These are phyloP conservation scores for Myanophis thanlyinensis DNA, from an alignment of 2,113 vertebrate species.

Conservation along the genomic window DNA sequence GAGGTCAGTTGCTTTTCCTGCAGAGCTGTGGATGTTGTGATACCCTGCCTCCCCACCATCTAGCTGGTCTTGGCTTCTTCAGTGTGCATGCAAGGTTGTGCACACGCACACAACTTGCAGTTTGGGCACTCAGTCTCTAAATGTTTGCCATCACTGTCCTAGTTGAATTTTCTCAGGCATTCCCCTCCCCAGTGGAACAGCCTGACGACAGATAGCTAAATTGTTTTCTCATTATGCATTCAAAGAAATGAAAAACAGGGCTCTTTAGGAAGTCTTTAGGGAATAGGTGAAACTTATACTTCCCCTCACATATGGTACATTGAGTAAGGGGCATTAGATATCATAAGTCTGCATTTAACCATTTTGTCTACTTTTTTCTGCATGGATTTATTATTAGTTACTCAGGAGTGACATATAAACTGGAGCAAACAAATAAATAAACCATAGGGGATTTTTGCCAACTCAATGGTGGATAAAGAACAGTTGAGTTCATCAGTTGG, in stretches of 20 bases:
- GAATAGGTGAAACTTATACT: background rate
- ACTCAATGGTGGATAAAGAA: background rate
- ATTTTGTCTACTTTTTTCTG: background rate
- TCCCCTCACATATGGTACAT: background rate
- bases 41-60: too few species aligned
- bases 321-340: background rate
- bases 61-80: too few species aligned
- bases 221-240: background rate
- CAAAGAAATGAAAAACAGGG: background rate
- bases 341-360: background rate
- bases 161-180: background rate
- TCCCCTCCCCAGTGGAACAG: background rate
- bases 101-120: too few species aligned
- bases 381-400: background rate
- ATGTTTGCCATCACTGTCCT: too few species aligned
- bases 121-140: too few species aligned
- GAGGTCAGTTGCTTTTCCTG: too few species aligned
- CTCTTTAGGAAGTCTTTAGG: background rate
- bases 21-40: too few species aligned
- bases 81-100: too few species aligned
- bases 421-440: background rate
- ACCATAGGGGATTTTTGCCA: background rate
- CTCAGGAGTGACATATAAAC: background rate
- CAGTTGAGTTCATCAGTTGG: background rate
- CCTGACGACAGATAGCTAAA: background rate